Evolutionary conservation across 2,113 vertebrate species (phyloP), one percentile per base, ranked within the genome.

Genomic region (Lamprologus sp.): DNA sequence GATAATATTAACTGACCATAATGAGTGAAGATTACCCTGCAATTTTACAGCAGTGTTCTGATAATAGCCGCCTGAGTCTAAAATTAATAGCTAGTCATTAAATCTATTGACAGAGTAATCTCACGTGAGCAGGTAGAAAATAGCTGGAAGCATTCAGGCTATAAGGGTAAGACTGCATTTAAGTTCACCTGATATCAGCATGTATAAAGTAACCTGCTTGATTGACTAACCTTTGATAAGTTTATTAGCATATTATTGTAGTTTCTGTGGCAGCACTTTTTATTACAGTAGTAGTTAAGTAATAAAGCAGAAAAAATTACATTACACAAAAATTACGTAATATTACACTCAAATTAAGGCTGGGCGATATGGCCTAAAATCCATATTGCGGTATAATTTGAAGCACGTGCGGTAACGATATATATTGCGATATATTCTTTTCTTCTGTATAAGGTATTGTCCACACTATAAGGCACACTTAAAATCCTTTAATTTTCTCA

Each of bases 61-160:
- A 49, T 26, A 56, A 86, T 56, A 31, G 63, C 21, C 19, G 53
- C 2, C 7, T 17, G 49, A 79, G 60, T 73, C 31, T 3, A 91
- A 80, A 87, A 91, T 90, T 6, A 87, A 84, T 60, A 70, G 33
- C 14, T 68, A 45, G 82, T 73, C 82, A 86, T 88, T 89, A 33
- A 53, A 81, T 88, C 17, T 68, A 79, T 82, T 49, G 79, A 75
- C 55, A 12, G 6, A 33, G 35, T 81, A 45, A 33, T 84, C 81
- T 45, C 40, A 73, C 13, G 11, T 45, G 73, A 70, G 60, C 4
- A 21, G 56, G 21, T 31, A 35, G 53, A n/a, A 60, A 45, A 84
- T 12, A 40, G 15, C 79, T 5, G 9, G 13, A 75, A 80, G 82
- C 47, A 35, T 31, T 87, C 23, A 21, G 53, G 58, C 35, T 73